Evolutionary conservation across 1,140 invertebrate species (phyloP).

Genomic region (Vollenhovia emeryi): DNA sequence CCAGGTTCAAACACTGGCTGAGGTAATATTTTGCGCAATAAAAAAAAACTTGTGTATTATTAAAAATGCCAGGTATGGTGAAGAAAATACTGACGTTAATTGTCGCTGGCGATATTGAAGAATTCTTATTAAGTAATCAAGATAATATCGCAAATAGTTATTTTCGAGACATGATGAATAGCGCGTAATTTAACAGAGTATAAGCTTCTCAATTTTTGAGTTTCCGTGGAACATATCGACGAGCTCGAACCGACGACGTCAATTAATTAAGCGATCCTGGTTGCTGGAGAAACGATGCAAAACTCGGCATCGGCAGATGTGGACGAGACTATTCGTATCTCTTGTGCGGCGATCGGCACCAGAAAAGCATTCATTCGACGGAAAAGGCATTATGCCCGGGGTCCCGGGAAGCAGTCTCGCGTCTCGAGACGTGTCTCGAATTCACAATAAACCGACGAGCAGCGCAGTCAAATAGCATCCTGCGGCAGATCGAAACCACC

Average conservation of each 20-base stretch:
- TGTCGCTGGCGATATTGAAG: too few relatives aligned
- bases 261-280: conserved; percentile 23
- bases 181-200: too few relatives aligned
- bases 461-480: conserved; percentile 54
- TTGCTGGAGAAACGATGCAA: not conserved
- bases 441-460: conserved; percentile 39
- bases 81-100: too few relatives aligned
- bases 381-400: conserved; percentile 39
- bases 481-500: conserved; percentile 47
- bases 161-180: not conserved
- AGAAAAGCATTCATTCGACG: conserved; percentile 47
- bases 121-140: too few relatives aligned
- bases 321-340: not conserved
- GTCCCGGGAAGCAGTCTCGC: conserved; percentile 35
- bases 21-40: too few relatives aligned
- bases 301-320: not conserved
- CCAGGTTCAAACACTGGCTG: too few relatives aligned
- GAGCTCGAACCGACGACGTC: not conserved
- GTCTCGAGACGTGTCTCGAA: conserved; percentile 47
- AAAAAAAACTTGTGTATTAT: too few relatives aligned
- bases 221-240: too few relatives aligned
- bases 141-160: not conserved
- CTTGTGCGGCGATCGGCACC: not conserved
- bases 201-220: not conserved
- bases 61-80: too few relatives aligned